phyloP scores from a whole-genome alignment of 1,140 invertebrate genomes.

The Drosophila nasuta region DNA sequence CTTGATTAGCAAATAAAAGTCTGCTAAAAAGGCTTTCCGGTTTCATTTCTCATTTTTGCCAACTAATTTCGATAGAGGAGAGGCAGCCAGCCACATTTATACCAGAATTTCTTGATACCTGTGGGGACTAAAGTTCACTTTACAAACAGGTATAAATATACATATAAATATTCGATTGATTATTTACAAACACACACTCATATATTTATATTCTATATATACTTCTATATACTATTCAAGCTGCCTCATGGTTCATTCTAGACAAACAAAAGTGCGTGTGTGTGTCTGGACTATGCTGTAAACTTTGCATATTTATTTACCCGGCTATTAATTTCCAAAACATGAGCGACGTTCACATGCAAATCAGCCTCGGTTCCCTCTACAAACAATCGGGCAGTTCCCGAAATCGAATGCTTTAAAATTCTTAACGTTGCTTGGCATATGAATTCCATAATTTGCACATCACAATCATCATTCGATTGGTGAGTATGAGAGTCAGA shows the following conservation, averaged over 20 bases:
- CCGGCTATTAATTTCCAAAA: constrained; percentile 57
- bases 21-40: constrained; percentile 7
- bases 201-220: constrained; percentile 9
- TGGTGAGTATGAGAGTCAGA: constrained; percentile 1
- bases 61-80: background rate
- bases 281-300: constrained; percentile 48
- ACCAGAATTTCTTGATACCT: background rate
- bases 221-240: background rate
- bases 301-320: constrained; percentile 68
- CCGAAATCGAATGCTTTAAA: constrained; percentile 31
- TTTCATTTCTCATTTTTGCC: constrained; percentile 2
- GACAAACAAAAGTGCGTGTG: constrained; percentile 17
- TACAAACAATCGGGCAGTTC: background rate
- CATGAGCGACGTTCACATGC: constrained; percentile 60
- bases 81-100: background rate
- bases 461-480: constrained; percentile 5
- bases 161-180: background rate
- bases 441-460: constrained; percentile 48
- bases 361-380: constrained; percentile 52
- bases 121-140: background rate
- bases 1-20: background rate
- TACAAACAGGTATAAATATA: background rate
- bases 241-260: constrained; percentile 34
- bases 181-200: constrained; percentile 3
- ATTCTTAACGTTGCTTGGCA: constrained; percentile 46